Base-by-base conservation (phyloP, 2,113 vertebrate genomes). In the Benitochromis conjunctus region DNA sequence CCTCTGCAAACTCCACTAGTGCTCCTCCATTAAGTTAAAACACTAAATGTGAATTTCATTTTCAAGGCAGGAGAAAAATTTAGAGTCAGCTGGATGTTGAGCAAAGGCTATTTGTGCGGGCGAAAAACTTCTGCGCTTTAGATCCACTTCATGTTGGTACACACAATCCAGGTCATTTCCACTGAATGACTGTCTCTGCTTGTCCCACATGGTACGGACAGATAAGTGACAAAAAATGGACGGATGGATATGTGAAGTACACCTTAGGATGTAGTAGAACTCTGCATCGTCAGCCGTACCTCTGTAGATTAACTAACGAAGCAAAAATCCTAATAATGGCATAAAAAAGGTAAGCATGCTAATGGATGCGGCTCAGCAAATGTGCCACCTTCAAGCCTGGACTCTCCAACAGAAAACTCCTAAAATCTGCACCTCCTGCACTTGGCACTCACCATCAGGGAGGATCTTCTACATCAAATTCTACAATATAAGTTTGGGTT, bases 1-100 rank as follows among this genome's bases (percentile, higher is more conserved):
- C 4, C 3, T 48, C 16, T 76, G 24, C 3, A 18, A 51, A 31
- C 14, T 74, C 5, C 0, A 0, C 10, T 76, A 12, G 0, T 11
- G 1, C 26, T 29, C 16, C 43, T 5, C 43, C 69, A 76, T 31
- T 51, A 51, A 51, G 16, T 2, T 16, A 76, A 76, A 76, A 76
- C 41, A 48, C 0, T 31, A 19, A 74, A 31, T 19, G 24, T 74
- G 9, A 29, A 48, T 76, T 76, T 51, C 2, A 76, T 69, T 76
- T 51, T 76, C 24, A 48, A 48, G 6, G 6, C 18, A 51, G 69
- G 69, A 48, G 46, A 24, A 48, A 48, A 48, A 74, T 29, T 18
- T 46, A 14, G 21, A 46, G 43, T 46, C 8, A 43, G 66, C 1
- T 51, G 43, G 69, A 48, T 48, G 41, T 11, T 51, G 51, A n/a